These are phyloP conservation scores for Nestor notabilis DNA, from an alignment of 2,113 vertebrate genomes.

Conservation along the genomic window DNA sequence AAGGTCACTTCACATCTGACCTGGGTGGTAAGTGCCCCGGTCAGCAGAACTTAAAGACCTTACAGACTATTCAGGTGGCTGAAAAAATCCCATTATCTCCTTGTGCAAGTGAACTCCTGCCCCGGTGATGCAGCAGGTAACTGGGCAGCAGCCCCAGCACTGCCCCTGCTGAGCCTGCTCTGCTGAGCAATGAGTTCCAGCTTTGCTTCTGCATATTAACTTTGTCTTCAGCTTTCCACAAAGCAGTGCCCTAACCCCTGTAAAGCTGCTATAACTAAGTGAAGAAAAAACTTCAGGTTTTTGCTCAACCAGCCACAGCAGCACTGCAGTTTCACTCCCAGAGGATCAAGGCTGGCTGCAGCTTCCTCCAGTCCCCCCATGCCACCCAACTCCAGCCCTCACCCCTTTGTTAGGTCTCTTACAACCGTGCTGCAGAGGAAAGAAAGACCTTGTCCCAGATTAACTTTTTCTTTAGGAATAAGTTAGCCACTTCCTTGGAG, in stretches of 20 bases:
- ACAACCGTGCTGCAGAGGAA: neutral
- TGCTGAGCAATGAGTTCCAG: neutral
- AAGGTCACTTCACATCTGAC: neutral
- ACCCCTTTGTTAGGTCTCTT: neutral
- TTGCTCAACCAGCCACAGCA: neutral
- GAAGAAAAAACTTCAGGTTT: neutral
- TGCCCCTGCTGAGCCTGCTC: neutral
- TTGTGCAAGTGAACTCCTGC: neutral
- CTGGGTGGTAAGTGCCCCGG: fast-evolving
- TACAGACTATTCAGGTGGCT: neutral
- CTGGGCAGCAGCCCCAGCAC: neutral
- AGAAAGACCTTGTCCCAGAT: neutral
- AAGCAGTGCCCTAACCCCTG: neutral
- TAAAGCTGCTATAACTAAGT: neutral
- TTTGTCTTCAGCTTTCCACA: neutral
- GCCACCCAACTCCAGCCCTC: neutral
- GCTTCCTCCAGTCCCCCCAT: neutral
- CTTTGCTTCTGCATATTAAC: neutral
- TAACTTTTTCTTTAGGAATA: neutral
- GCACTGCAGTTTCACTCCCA: neutral
- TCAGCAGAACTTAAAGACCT: neutral
- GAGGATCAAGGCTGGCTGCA: neutral
- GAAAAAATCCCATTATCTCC: neutral
- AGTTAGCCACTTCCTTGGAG: fast-evolving
- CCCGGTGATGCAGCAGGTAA: fast-evolving